Percentiles rank a stretch among this genome's conserved stretches.
Evolutionary conservation across 2,888 invertebrate genomes (phyloP).

Genomic region (Catocala sponsa): DNA sequence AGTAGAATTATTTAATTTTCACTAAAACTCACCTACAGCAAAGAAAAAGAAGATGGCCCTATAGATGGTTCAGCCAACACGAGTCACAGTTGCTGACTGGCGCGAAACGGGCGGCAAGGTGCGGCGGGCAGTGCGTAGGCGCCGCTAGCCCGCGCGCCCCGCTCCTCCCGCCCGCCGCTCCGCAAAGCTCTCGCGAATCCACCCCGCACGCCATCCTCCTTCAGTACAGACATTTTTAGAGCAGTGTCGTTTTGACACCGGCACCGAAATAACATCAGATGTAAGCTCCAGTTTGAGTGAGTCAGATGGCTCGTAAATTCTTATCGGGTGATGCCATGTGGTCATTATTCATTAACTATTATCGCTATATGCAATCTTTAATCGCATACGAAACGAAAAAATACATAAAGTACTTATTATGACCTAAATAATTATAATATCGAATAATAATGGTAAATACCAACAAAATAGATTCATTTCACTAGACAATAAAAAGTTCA

Average conservation of each 20-base stretch:
- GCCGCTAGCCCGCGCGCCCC: slow-evolving; percentile 62
- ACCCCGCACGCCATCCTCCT: slow-evolving; percentile 52
- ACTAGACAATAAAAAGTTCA: too few relatives aligned
- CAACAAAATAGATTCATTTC: too few relatives aligned
- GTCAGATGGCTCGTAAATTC: slow-evolving; percentile 69
- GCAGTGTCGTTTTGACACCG: slow-evolving; percentile 86
- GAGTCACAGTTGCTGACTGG: slow-evolving; percentile 87
- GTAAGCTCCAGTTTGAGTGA: slow-evolving; percentile 71
- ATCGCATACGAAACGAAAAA: too few relatives aligned
- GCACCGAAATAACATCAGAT: slow-evolving; percentile 85
- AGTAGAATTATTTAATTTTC: slow-evolving; percentile 62
- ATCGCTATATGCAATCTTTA: too few relatives aligned
- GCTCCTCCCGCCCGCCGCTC: slow-evolving; percentile 51
- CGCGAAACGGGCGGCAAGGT: slow-evolving; percentile 84
- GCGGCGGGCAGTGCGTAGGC: slow-evolving; percentile 82
- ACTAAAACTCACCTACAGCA: slow-evolving; percentile 84
- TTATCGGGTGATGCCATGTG: slow-evolving; percentile 54
- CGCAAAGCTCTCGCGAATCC: slow-evolving; percentile 35
- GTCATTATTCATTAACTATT: slow-evolving; percentile 29
- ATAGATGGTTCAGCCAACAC: slow-evolving; percentile 90
- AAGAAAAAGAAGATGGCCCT: slow-evolving; percentile 86
- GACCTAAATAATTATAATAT: too few relatives aligned
- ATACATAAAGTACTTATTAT: too few relatives aligned
- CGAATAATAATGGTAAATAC: too few relatives aligned
- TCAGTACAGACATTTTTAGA: slow-evolving; percentile 82